phyloP scores from a whole-genome alignment of 2,888 invertebrate genomes.

The Sphaerophoria taeniata region DNA sequence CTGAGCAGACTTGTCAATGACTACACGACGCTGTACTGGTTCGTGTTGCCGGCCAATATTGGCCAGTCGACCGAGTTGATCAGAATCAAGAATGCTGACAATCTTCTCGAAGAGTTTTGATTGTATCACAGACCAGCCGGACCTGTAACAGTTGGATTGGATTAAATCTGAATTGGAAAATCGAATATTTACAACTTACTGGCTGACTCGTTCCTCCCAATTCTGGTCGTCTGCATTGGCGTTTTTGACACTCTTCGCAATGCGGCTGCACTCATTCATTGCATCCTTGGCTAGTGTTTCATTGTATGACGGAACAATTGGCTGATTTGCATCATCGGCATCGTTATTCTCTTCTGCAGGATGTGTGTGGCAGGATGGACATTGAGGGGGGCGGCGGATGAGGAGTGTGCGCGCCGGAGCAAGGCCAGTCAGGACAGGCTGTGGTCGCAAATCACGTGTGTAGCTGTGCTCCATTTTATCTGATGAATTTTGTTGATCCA shows the following conservation, averaged over 20 bases:
- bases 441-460: constrained; percentile 84
- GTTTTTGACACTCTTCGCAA: constrained; percentile 85
- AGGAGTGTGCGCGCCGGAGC: constrained; percentile 80
- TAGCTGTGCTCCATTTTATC: constrained; percentile 88
- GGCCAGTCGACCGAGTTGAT: constrained; percentile 87
- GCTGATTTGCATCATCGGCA: constrained; percentile 82
- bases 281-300: constrained; percentile 84
- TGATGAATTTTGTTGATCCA: constrained; percentile 29
- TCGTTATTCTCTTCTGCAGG: constrained; percentile 83
- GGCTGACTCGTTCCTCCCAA: constrained; percentile 88
- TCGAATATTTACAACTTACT: constrained; percentile 81
- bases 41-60: constrained; percentile 86
- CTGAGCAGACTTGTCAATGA: constrained; percentile 88
- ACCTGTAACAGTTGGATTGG: constrained; percentile 81
- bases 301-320: constrained; percentile 85
- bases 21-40: constrained; percentile 87
- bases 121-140: constrained; percentile 86
- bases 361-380: constrained; percentile 81
- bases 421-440: constrained; percentile 79
- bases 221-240: constrained; percentile 84
- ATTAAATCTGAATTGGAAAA: no score
- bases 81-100: constrained; percentile 86
- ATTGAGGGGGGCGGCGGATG: constrained; percentile 81
- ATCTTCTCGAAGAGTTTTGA: constrained; percentile 87
- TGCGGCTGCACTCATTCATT: constrained; percentile 89